Evolutionary conservation across 2,113 vertebrate genomes (phyloP), one percentile per base, ranked within the genome.

Genomic region (Leptobrachium ailaonicum): DNA sequence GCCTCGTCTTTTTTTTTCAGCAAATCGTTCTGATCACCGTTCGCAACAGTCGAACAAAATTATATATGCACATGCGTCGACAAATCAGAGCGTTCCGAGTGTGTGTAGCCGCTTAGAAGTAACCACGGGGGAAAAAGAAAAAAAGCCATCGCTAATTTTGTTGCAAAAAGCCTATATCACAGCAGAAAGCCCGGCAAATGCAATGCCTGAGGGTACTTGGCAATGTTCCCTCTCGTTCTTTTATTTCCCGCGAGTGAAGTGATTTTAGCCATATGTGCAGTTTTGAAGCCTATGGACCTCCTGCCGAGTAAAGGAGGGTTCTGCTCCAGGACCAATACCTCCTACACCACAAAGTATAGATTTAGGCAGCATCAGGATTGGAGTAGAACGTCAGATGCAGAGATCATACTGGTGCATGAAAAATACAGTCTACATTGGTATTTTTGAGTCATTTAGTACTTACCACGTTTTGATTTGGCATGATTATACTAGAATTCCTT

Each of bases 221-320:
- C 79, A 81, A 69, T 10, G 64, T 81, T 81, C 72, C 79, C 72
- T 75, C 54, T 11, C 67, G 67, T 68, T 68, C 71, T 44, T 81
- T 81, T 81, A 74, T 81, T 75, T 81, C 79, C 72, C 79, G 42
- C 9, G 72, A 81, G 72, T 81, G 79, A 63, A 45, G 66, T 75
- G 79, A 81, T 81, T 81, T 81, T 69, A 81, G 71, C 79, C 79
- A 81, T 81, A 81, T 81, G 79, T 60, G 72, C 72, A 64, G 43
- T 63, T 81, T 81, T 75, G 79, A 81, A 67, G 79, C 71, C 64
- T 75, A 69, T 75, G 71, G 79, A 71, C 54, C 60, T 45, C 60
- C 79, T 50, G 72, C 79, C 75, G 79, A 14, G 79, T 75, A 62
- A 66, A 69, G 3, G 53, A 54, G 79, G 79, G 71, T 41, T 53